Percentiles rank a stretch among this genome's conserved stretches.
These are phyloP conservation scores for Drepana arcuata DNA, from an alignment of 1,140 invertebrate genomes.

Conservation along the genomic window DNA sequence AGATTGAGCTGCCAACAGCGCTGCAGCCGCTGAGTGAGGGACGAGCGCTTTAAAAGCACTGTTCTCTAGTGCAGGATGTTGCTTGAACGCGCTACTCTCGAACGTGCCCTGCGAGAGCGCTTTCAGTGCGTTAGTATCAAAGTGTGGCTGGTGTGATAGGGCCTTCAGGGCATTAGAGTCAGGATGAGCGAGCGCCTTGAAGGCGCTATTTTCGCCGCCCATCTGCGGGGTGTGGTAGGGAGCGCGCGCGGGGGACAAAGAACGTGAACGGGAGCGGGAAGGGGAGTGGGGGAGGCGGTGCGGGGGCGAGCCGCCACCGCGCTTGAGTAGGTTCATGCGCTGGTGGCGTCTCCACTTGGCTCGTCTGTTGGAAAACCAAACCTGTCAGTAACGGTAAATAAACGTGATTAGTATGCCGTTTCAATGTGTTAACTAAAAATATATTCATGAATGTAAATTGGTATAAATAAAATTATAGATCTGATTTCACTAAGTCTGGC, in stretches of 20 bases:
- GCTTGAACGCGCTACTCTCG: conserved; percentile 83
- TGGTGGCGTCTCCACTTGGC: conserved; percentile 97
- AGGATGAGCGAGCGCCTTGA: conserved; percentile 78
- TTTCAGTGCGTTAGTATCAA: conserved; percentile 65
- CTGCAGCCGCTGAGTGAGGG: conserved; percentile 47
- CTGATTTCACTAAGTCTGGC: conserved; percentile 13
- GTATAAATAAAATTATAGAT: conserved; percentile 31
- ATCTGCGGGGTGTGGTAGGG: conserved; percentile 74
- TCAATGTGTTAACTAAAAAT: conserved; percentile 42
- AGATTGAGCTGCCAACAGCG: conserved; percentile 59
- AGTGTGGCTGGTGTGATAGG: conserved; percentile 58
- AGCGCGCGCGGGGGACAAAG: conserved; percentile 60
- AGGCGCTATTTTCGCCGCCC: conserved; percentile 91
- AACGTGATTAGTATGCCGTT: conserved; percentile 64
- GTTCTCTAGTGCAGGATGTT: conserved; percentile 85
- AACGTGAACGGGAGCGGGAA: conserved; percentile 73
- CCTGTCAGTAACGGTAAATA: conserved; percentile 78
- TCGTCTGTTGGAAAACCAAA: conserved; percentile 99
- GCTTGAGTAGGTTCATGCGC: conserved; percentile 92
- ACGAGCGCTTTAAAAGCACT: conserved; percentile 80
- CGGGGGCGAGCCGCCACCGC: conserved; percentile 73
- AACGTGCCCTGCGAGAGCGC: conserved; percentile 54
- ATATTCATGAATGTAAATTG: conserved; percentile 52
- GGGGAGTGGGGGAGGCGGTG: conserved; percentile 67
- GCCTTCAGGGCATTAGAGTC: conserved; percentile 58